A percentile compares a stretch with the other conserved stretches of the same genome.
phyloP scores from a whole-genome alignment of 2,888 invertebrate genomes.

The Cheilosia variabilis region DNA sequence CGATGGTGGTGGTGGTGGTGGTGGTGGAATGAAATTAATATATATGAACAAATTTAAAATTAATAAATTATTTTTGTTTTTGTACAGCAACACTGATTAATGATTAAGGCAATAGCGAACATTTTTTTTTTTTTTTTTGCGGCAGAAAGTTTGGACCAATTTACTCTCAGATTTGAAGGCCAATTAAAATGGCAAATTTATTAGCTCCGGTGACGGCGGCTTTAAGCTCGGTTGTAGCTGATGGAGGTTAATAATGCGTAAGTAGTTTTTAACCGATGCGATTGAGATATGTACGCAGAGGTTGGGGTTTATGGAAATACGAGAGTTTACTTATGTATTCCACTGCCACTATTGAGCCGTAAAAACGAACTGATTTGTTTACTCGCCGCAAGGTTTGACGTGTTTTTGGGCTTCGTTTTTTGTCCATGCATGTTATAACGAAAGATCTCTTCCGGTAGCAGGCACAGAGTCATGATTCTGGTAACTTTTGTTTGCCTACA shows the following conservation, averaged over 20 bases:
- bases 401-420: too few relatives aligned
- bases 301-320: background rate
- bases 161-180: conserved; percentile 49
- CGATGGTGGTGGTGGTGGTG: background rate
- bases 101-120: conserved; percentile 30
- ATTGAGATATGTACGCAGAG: background rate
- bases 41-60: conserved; percentile 49
- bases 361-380: too few relatives aligned
- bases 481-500: too few relatives aligned
- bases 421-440: background rate
- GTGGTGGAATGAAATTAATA: conserved; percentile 34
- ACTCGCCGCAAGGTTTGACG: too few relatives aligned
- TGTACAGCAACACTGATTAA: conserved; percentile 39
- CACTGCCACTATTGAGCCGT: too few relatives aligned
- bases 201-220: background rate
- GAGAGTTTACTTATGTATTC: too few relatives aligned
- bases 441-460: background rate
- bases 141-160: conserved; percentile 11
- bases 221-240: background rate
- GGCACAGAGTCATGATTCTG: background rate
- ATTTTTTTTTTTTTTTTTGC: conserved; percentile 2
- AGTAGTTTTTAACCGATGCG: background rate
- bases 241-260: conserved; percentile 1
- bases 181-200: conserved; percentile 63
- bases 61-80: conserved; percentile 37